Percentiles rank a stretch among this genome's conserved stretches.
Evolutionary conservation across 2,888 invertebrate genomes (phyloP).

Genomic region (Leptopilina myrica): DNA sequence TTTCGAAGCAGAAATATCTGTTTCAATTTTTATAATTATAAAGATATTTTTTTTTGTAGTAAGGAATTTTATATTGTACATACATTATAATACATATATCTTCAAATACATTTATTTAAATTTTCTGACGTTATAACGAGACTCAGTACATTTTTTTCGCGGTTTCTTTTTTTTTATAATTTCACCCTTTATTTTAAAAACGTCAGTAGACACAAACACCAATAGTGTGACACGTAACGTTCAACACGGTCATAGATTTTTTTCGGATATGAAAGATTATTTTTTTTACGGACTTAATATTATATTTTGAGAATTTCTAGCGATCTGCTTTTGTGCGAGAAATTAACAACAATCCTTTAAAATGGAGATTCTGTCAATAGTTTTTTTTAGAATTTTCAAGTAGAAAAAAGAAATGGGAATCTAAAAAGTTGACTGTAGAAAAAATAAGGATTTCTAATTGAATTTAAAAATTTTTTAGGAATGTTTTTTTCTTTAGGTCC

Average conservation of each 20-base stretch:
- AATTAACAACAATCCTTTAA: neutral
- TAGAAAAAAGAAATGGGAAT: neutral
- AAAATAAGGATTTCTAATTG: neutral
- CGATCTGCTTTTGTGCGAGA: neutral
- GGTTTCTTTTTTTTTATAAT: neutral
- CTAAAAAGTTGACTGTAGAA: neutral
- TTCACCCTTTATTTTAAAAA: neutral
- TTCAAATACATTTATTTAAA: slow-evolving; percentile 42
- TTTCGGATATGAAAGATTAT: neutral
- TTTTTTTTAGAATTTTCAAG: neutral
- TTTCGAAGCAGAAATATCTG: slow-evolving; percentile 11
- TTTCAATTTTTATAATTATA: slow-evolving; percentile 32
- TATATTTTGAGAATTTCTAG: neutral
- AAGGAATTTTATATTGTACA: slow-evolving; percentile 50
- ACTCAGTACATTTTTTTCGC: slow-evolving; percentile 5
- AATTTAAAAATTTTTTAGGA: neutral
- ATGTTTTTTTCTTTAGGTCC: slow-evolving; percentile 22
- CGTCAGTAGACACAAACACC: slow-evolving; percentile 22
- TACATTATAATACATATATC: slow-evolving; percentile 43
- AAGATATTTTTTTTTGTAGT: slow-evolving; percentile 39
- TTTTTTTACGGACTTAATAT: neutral
- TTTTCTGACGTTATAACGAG: slow-evolving; percentile 18
- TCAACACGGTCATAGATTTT: neutral
- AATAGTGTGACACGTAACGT: slow-evolving; percentile 3
- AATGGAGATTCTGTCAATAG: neutral